Evolutionary conservation across 2,888 invertebrate species (phyloP).

Genomic region (Drosophila koepferae): DNA sequence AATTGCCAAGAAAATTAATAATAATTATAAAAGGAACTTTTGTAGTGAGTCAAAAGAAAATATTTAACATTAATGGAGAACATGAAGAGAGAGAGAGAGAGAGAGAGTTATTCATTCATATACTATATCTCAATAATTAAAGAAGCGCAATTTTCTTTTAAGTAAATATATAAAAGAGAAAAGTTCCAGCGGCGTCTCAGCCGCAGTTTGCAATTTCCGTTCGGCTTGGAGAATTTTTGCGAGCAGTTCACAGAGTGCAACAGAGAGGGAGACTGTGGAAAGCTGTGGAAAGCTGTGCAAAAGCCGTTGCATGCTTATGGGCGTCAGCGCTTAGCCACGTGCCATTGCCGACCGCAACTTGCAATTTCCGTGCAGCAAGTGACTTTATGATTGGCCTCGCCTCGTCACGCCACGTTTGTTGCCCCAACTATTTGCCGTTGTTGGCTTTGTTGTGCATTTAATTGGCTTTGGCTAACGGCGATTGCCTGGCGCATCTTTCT

Average conservation of each 20-base stretch:
- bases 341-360: constrained; percentile 68
- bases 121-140: constrained; percentile 4
- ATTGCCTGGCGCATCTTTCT: constrained; percentile 44
- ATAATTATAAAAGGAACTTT: too few species aligned
- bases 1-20: too few species aligned
- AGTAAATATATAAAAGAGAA: constrained; percentile 33
- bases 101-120: background rate
- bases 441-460: constrained; percentile 53
- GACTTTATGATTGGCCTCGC: constrained; percentile 72
- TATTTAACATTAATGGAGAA: too few species aligned
- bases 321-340: constrained; percentile 28
- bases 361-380: constrained; percentile 73
- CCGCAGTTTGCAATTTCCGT: constrained; percentile 74
- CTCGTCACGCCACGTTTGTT: constrained; percentile 4
- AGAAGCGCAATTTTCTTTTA: constrained; percentile 13
- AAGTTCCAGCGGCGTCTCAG: constrained; percentile 20
- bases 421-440: background rate
- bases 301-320: constrained; percentile 30
- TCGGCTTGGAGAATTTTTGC: constrained; percentile 44
- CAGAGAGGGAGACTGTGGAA: background rate
- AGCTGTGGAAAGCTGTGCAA: constrained; percentile 26
- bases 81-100: background rate
- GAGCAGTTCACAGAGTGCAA: background rate
- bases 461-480: constrained; percentile 63
- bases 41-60: background rate